Conservation (phyloP, 2,113 vertebrate species). For the Budorcas taxicolor region DNA sequence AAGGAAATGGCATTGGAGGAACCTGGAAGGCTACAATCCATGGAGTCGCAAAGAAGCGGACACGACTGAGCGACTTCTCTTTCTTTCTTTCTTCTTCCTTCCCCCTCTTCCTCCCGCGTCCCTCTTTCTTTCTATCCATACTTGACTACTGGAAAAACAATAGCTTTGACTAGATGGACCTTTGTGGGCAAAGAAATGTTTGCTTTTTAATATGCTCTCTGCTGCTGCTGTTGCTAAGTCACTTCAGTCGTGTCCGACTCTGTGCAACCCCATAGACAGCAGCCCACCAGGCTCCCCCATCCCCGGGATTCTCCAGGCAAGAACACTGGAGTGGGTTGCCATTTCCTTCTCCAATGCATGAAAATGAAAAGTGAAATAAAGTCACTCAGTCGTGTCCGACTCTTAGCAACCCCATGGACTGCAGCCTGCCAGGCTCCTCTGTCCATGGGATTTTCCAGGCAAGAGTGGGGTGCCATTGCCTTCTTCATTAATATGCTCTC, state of each 20-base stretch:
- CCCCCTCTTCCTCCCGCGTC: too few species aligned
- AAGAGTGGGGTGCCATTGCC: too few species aligned
- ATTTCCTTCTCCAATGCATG: too few species aligned
- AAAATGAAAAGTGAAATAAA: too few species aligned
- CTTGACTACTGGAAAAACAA: not conserved
- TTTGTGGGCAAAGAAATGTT: not conserved
- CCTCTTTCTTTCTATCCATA: not conserved
- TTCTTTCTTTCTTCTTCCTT: not conserved
- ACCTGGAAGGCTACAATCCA: not conserved
- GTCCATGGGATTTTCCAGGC: too few species aligned
- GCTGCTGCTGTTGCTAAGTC: too few species aligned
- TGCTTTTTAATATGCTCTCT: not conserved
- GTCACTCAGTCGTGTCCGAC: accelerated
- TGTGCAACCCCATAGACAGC: accelerated
- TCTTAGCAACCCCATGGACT: too few species aligned
- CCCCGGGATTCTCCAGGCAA: too few species aligned
- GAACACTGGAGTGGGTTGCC: too few species aligned
- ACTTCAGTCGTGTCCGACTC: too few species aligned
- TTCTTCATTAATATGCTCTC: not conserved
- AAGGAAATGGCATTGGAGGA: not conserved
- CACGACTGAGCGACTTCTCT: accelerated
- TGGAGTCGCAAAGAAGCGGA: not conserved
- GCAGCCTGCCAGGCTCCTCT: too few species aligned
- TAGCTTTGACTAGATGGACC: not conserved
- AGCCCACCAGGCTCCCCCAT: too few species aligned